phyloP scores from a whole-genome alignment of 2,113 vertebrate species.

The Marcusenius ussheri region DNA sequence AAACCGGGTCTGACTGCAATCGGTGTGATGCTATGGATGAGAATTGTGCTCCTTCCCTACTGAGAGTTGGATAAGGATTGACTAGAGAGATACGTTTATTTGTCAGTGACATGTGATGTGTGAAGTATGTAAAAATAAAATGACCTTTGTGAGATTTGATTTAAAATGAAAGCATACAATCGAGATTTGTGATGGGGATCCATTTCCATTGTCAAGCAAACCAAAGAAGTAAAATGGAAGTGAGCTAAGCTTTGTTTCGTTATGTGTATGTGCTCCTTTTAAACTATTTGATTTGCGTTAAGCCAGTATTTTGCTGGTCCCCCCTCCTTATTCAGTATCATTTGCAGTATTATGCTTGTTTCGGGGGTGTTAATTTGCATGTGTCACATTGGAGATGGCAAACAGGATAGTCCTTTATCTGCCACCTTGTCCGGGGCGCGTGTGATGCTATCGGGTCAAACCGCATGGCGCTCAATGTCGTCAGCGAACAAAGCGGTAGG shows the following conservation, averaged over 20 bases:
- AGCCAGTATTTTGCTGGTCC: constrained; percentile 38
- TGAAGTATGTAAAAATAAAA: background rate
- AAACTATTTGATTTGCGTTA: constrained; percentile 49
- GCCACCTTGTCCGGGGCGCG: constrained; percentile 49
- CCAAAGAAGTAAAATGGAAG: background rate
- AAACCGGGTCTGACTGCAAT: background rate
- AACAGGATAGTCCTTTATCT: constrained; percentile 57
- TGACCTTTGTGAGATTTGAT: background rate
- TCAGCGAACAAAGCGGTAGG: constrained; percentile 57
- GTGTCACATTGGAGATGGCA: constrained; percentile 40
- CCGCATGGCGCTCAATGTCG: constrained; percentile 54
- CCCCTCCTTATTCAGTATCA: constrained; percentile 42
- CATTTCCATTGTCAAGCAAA: constrained; percentile 21
- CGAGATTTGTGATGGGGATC: constrained; percentile 25
- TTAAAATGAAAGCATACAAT: background rate
- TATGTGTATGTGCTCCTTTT: constrained; percentile 32
- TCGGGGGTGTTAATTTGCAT: constrained; percentile 40
- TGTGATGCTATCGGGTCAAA: constrained; percentile 58
- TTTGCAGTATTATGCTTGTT: constrained; percentile 40
- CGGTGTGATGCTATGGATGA: background rate
- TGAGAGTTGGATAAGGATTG: background rate
- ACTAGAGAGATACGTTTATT: background rate
- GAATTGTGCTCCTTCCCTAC: background rate
- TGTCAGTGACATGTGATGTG: background rate
- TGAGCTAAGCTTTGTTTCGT: constrained; percentile 19